Conservation (phyloP, 2,888 invertebrate genomes). For the Andricus curvator region DNA sequence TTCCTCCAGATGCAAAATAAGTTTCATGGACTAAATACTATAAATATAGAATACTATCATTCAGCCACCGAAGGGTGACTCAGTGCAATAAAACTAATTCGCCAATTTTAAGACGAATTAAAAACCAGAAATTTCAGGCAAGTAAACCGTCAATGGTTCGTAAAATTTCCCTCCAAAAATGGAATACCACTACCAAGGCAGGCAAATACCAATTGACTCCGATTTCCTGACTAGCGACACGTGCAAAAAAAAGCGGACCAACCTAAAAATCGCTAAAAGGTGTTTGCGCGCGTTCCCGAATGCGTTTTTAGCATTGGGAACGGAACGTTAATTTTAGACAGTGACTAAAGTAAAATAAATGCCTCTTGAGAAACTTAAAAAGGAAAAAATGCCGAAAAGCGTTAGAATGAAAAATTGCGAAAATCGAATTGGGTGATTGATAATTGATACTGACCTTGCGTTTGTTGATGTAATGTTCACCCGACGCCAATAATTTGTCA, state of each 20-base stretch:
- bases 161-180: neutral
- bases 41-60: neutral
- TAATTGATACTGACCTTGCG: slow-evolving; percentile 77
- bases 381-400: slow-evolving; percentile 9
- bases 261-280: slow-evolving; percentile 24
- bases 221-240: neutral
- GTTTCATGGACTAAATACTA: neutral
- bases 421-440: neutral
- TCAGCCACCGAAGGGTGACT: neutral
- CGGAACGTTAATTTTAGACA: slow-evolving; percentile 39
- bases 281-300: slow-evolving; percentile 21
- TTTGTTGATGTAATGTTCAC: slow-evolving; percentile 82
- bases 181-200: neutral
- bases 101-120: neutral
- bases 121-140: neutral
- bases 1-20: neutral
- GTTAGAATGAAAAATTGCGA: neutral
- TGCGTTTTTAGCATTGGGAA: slow-evolving; percentile 38
- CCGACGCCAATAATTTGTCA: slow-evolving; percentile 79
- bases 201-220: neutral
- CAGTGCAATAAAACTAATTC: neutral
- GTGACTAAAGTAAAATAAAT: slow-evolving; percentile 39
- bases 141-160: neutral
- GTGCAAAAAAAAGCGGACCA: slow-evolving; percentile 16
- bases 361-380: slow-evolving; percentile 4